A percentile compares a stretch with the other conserved stretches of the same genome.
These are phyloP conservation scores for Agelastica alni DNA, from an alignment of 2,888 invertebrate genomes.

Conservation along the genomic window DNA sequence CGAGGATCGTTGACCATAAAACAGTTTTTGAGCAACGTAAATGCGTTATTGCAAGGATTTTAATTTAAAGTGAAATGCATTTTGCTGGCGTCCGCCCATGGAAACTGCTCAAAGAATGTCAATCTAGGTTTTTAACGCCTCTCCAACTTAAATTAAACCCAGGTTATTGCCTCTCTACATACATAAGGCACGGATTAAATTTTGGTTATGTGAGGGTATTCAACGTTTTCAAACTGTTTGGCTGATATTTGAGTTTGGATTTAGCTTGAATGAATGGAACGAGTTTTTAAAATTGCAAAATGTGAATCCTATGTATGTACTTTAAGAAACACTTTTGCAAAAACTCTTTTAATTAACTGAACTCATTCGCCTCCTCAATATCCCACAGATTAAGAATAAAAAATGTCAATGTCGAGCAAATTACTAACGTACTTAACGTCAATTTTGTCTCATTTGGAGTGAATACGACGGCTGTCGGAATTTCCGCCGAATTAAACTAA, in stretches of 20 bases:
- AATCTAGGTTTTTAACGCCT: constrained; percentile 34
- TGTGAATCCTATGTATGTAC: constrained; percentile 9
- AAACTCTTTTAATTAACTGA: constrained; percentile 11
- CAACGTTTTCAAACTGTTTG: constrained; percentile 24
- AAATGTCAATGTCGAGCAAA: not conserved
- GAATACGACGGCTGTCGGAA: too few species aligned
- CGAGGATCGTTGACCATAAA: too few species aligned
- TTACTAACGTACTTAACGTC: too few species aligned
- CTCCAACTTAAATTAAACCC: constrained; percentile 35
- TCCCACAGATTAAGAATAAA: not conserved
- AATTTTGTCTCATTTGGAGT: too few species aligned
- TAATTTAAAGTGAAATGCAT: too few species aligned
- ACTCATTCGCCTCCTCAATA: not conserved
- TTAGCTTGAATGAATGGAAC: constrained; percentile 33
- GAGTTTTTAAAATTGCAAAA: constrained; percentile 30
- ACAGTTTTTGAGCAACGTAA: too few species aligned
- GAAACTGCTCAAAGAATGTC: constrained; percentile 24
- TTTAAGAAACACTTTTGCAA: constrained; percentile 12
- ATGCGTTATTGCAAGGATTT: too few species aligned
- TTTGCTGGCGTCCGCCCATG: constrained; percentile 14
- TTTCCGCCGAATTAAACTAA: too few species aligned
- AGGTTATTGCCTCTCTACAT: constrained; percentile 36
- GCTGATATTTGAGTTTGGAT: constrained; percentile 29
- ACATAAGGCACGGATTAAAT: constrained; percentile 32
- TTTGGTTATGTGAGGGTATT: constrained; percentile 35